Base-by-base conservation (phyloP, 2,888 invertebrate species). In the Mythimna impura region DNA sequence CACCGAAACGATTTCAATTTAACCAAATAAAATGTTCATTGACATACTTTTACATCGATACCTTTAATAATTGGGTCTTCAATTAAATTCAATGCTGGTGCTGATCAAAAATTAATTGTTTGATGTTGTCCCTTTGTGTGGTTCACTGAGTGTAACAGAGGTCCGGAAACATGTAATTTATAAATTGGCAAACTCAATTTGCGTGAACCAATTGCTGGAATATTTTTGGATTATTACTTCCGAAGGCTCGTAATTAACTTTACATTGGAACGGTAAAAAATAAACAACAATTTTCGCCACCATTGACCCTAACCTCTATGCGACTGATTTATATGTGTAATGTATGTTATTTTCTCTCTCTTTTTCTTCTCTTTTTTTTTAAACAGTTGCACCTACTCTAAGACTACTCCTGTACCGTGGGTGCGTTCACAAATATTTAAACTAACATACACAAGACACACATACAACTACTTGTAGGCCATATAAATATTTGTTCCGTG, bases 81-180 rank as follows among this genome's bases (percentile, higher is more conserved):
- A 58, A 72, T 78, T 72, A 81, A 81, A 79, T 73, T 74, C 70
- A 73, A 84, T 76, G 62, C 20, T 43, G 34, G 10, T 58, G 36
- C 63, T 68, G 61, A 66, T 30, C n/a, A 71, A 74, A 81, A 79
- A 72, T 66, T 76, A 71, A 74, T 73, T 76, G 73, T 79, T 84
- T 73, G 73, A 79, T 78, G 67, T 78, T 69, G 62, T 70, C 68
- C 67, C 55, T 76, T 83, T 84, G 71, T 84, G 62, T 71, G 76
- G 60, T 60, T 9, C 64, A 55, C 6, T 62, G 50, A 80, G 76
- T 70, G 36, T 70, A 63, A 72, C 55, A 60, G 34, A 73, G 55
- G 55, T 40, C n/a, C 34, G 62, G n/a, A 66, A 79, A 67, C 50
- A 43, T 66, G 67, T 79, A 55, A 82, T 83, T 79, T 78, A 22